These are phyloP conservation scores for Pollenia amentaria DNA, from an alignment of 2,888 invertebrate genomes.

Conservation along the genomic window DNA sequence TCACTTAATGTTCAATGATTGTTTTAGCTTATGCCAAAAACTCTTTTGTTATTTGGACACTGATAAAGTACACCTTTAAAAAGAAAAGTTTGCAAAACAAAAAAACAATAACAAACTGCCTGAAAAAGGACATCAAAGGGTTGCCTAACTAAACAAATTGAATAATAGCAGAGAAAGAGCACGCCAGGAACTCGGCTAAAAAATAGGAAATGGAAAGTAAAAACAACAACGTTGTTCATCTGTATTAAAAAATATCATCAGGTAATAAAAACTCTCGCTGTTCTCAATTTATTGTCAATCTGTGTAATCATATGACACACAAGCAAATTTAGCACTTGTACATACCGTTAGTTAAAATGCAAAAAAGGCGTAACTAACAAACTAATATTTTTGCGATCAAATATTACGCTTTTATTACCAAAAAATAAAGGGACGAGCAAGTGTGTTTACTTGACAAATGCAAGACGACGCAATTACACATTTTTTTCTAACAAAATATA, in stretches of 20 bases:
- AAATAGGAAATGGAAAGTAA: no score
- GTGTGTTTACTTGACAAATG: no score
- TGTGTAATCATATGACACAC: not conserved
- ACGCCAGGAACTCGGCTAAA: not conserved
- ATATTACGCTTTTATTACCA: no score
- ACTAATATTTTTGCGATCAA: no score
- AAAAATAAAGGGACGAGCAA: no score
- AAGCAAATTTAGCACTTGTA: not conserved
- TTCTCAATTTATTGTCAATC: not conserved
- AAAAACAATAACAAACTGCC: not conserved
- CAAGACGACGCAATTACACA: no score
- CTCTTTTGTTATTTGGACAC: constrained; percentile 4
- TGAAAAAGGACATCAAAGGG: constrained; percentile 16
- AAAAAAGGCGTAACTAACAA: no score
- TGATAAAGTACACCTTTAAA: constrained; percentile 29
- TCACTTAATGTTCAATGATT: not conserved
- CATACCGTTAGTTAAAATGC: no score
- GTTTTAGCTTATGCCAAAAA: not conserved
- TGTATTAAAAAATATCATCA: no score
- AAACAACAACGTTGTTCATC: not conserved
- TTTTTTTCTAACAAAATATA: no score
- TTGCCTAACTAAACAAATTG: not conserved
- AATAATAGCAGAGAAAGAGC: not conserved
- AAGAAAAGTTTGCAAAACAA: not conserved
- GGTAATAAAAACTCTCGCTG: not conserved